Evolutionary conservation across 2,113 vertebrate species (phyloP).

Genomic region (Drymodes brunneopygia): DNA sequence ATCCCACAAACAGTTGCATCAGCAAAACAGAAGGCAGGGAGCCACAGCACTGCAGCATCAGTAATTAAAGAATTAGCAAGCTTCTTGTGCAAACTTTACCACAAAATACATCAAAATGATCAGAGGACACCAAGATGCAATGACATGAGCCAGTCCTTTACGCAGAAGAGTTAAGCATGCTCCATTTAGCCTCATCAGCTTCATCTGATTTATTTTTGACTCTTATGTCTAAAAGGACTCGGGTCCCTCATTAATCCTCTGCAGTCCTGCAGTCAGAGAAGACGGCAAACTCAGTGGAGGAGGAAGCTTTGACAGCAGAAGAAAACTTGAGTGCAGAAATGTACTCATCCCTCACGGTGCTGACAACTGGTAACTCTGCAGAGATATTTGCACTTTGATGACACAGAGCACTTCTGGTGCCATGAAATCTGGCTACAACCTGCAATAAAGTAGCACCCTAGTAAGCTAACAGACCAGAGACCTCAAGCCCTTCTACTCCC

Average conservation of each 20-base stretch:
- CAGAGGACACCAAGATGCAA: neutral
- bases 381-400: neutral
- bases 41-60: neutral
- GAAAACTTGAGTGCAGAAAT: neutral
- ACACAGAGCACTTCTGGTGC: neutral
- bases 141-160: neutral
- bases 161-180: neutral
- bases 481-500: neutral
- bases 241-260: neutral
- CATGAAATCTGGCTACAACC: neutral
- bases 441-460: neutral
- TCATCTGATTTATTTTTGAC: neutral
- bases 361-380: neutral
- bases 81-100: neutral
- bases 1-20: neutral
- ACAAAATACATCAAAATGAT: neutral
- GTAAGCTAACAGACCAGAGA: neutral
- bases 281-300: neutral
- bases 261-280: neutral
- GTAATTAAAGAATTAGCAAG: neutral
- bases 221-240: neutral
- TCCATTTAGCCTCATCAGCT: neutral
- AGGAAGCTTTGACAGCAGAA: neutral
- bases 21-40: neutral
- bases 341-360: rapidly evolving